A percentile compares a stretch with the other conserved stretches of the same genome.
Conservation (phyloP, 2,113 vertebrate genomes). For the Pseudois nayaur region DNA sequence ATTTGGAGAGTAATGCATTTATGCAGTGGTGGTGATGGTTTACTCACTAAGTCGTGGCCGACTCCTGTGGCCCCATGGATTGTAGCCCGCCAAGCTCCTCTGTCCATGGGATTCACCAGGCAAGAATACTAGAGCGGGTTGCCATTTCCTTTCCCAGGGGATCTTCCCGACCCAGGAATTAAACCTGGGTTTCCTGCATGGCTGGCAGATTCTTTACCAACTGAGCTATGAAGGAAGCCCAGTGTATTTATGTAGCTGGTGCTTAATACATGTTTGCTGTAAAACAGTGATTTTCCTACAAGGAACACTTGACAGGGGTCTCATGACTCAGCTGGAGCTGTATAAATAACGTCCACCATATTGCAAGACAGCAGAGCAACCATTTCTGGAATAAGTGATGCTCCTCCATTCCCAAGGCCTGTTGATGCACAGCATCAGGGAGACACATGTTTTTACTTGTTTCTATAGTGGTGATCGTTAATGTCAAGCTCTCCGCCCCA, state of each 20-base stretch:
- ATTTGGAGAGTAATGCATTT: background rate
- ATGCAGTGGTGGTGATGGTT: background rate
- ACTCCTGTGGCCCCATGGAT: background rate
- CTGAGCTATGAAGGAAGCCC: background rate
- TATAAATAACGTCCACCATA: background rate
- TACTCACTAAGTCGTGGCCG: rapidly evolving
- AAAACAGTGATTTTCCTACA: background rate
- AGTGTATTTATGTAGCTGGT: background rate
- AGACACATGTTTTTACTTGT: constrained; percentile 51
- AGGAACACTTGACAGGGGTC: background rate
- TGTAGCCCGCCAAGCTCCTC: background rate
- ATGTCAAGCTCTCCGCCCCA: constrained; percentile 27
- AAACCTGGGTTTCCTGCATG: background rate
- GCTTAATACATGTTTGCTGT: background rate
- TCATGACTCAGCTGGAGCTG: background rate
- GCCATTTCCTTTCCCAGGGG: background rate
- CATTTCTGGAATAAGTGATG: background rate
- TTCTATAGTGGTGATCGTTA: constrained; percentile 49
- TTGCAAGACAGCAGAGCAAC: background rate
- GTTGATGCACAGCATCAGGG: background rate
- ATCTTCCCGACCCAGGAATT: background rate
- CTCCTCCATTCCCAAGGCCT: background rate
- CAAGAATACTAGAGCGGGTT: background rate
- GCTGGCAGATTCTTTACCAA: background rate
- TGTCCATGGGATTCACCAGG: background rate